These are phyloP conservation scores for Macaria notata DNA, from an alignment of 2,888 invertebrate genomes.

Conservation along the genomic window DNA sequence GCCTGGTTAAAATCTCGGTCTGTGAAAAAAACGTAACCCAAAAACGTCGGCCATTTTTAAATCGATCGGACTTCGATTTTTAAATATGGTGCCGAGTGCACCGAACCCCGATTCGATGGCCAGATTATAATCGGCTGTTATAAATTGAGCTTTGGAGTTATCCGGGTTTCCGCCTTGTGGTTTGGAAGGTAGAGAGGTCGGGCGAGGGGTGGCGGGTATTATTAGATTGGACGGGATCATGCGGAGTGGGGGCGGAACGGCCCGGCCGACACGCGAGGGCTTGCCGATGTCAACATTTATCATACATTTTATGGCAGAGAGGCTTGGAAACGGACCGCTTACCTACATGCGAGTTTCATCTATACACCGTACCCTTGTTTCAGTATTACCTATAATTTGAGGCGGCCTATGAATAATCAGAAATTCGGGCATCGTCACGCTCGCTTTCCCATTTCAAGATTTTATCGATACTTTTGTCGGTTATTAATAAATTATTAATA, in stretches of 20 bases:
- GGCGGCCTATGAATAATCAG: constrained; percentile 9
- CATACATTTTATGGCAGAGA: constrained; percentile 74
- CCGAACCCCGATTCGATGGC: constrained; percentile 68
- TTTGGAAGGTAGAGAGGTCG: constrained; percentile 33
- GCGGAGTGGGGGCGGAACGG: constrained; percentile 73
- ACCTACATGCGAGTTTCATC: constrained; percentile 62
- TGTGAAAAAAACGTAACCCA: constrained; percentile 31
- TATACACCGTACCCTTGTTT: constrained; percentile 39
- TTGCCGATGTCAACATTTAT: constrained; percentile 72
- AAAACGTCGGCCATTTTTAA: constrained; percentile 65
- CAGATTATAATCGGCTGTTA: constrained; percentile 59
- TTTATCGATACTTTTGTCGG: constrained; percentile 18
- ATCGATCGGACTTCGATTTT: constrained; percentile 68
- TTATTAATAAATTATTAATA: constrained; percentile 25
- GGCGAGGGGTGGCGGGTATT: constrained; percentile 50
- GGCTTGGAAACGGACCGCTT: constrained; percentile 69
- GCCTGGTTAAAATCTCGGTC: constrained; percentile 45
- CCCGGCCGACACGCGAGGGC: constrained; percentile 69
- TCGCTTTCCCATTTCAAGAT: constrained; percentile 16
- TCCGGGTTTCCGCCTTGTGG: constrained; percentile 41
- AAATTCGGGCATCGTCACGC: constrained; percentile 19
- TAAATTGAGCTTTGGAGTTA: constrained; percentile 46
- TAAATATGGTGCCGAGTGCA: constrained; percentile 75
- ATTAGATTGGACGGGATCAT: constrained; percentile 54
- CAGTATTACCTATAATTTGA: constrained; percentile 37